Conservation (phyloP, 2,113 vertebrate genomes). For the Podilymbus podiceps region DNA sequence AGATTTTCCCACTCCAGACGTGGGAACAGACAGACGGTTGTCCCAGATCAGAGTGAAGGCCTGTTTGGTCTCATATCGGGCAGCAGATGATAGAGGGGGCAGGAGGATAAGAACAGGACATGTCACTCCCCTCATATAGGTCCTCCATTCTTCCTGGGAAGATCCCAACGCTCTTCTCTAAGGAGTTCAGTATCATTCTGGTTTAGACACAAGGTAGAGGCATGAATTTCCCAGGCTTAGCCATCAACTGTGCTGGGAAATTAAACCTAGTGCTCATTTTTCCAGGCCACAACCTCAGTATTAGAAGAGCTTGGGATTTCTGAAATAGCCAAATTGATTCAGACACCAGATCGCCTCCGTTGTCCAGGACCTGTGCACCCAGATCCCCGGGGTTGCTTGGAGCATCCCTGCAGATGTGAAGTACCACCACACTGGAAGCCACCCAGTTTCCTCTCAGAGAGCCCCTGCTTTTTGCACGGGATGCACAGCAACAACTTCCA, state of each 20-base stretch:
- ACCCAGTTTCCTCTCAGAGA: neutral
- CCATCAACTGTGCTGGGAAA: neutral
- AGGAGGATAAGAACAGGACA: neutral
- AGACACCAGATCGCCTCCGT: neutral
- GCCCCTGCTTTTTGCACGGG: neutral
- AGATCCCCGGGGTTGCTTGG: neutral
- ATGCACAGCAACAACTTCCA: neutral
- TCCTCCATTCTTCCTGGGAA: neutral
- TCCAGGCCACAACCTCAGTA: neutral
- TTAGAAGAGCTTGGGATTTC: neutral
- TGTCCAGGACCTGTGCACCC: neutral
- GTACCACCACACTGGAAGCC: neutral
- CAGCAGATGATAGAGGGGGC: neutral
- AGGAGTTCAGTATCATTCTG: neutral
- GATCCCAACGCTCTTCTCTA: neutral
- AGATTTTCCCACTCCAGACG: neutral
- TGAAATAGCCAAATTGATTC: neutral
- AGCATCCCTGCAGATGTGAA: neutral
- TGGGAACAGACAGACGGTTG: neutral
- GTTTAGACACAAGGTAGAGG: neutral
- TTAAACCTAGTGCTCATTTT: neutral
- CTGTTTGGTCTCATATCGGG: neutral
- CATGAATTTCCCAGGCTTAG: neutral
- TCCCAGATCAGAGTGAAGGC: neutral
- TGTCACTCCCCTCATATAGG: neutral